Percentiles rank a stretch among this genome's conserved stretches.
Evolutionary conservation across 2,888 invertebrate genomes (phyloP).

Genomic region (Caenorhabditis sp.): DNA sequence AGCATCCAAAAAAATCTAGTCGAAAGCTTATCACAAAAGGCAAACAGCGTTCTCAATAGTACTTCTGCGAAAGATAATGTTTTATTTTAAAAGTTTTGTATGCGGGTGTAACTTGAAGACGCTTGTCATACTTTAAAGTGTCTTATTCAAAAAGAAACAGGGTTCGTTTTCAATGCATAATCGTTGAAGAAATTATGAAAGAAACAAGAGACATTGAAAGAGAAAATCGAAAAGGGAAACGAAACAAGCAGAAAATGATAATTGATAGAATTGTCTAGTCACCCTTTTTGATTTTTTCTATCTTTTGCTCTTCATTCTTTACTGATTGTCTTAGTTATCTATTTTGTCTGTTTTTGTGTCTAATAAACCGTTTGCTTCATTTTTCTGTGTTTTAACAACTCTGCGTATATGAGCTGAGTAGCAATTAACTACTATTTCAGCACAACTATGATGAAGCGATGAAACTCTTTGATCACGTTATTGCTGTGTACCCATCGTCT

Average conservation of each 20-base stretch:
- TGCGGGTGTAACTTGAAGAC: constrained; percentile 54
- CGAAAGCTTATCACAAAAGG: constrained; percentile 63
- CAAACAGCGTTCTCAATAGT: constrained; percentile 20
- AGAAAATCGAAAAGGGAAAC: constrained; percentile 31
- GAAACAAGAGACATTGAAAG: constrained; percentile 31
- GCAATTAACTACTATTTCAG: constrained; percentile 61
- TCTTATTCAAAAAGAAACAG: constrained; percentile 29
- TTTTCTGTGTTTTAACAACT: constrained; percentile 3
- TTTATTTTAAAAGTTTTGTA: constrained; percentile 40
- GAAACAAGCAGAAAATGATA: not conserved
- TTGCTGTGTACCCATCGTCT: constrained; percentile 70
- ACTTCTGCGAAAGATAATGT: not conserved
- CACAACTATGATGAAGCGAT: constrained; percentile 78
- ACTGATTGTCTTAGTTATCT: constrained; percentile 19
- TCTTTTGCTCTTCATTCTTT: constrained; percentile 18
- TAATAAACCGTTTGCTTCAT: constrained; percentile 52
- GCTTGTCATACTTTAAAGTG: constrained; percentile 3
- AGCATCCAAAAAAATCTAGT: constrained; percentile 40
- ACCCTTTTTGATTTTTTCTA: constrained; percentile 30
- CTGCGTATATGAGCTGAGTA: not conserved
- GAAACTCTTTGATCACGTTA: constrained; percentile 75
- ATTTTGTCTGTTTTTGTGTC: constrained; percentile 51
- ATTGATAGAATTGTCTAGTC: constrained; percentile 35
- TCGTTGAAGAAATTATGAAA: not conserved
- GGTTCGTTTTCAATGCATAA: constrained; percentile 24